These are phyloP conservation scores for Ruditapes philippinarum DNA, from an alignment of 1,140 invertebrate genomes.

Conservation along the genomic window DNA sequence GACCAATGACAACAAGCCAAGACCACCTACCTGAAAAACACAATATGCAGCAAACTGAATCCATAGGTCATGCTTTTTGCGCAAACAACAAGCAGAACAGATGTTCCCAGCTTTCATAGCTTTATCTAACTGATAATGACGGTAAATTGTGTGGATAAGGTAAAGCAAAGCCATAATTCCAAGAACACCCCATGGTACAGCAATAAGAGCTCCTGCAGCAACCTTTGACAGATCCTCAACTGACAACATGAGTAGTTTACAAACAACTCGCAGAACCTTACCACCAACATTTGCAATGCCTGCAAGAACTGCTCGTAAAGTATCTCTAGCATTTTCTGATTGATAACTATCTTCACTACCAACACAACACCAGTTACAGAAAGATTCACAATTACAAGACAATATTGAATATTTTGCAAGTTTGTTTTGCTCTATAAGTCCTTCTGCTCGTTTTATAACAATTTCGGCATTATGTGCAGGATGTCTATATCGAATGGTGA, in stretches of 20 bases:
- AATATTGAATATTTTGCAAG: background rate
- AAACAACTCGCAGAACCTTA: constrained; percentile 8
- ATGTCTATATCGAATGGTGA: constrained; percentile 23
- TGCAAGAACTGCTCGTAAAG: background rate
- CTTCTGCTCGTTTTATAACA: constrained; percentile 19
- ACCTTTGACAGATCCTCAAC: constrained; percentile 5
- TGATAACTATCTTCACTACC: constrained; percentile 21
- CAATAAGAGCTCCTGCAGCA: background rate
- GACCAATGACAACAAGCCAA: constrained; percentile 7
- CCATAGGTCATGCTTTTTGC: background rate
- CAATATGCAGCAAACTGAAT: background rate
- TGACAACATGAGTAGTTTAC: background rate
- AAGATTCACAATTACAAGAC: constrained; percentile 38
- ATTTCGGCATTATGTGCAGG: background rate
- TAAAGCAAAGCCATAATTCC: background rate
- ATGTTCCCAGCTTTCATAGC: background rate
- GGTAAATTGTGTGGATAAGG: background rate
- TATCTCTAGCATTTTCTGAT: background rate
- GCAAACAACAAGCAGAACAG: constrained; percentile 11
- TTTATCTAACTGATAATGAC: background rate
- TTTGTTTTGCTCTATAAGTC: background rate
- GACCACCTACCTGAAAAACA: background rate
- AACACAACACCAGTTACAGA: constrained; percentile 49
- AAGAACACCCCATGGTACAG: constrained; percentile 16
- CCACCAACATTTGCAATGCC: background rate